Evolutionary conservation across 2,113 vertebrate genomes (phyloP).

Genomic region (Otis tarda): DNA sequence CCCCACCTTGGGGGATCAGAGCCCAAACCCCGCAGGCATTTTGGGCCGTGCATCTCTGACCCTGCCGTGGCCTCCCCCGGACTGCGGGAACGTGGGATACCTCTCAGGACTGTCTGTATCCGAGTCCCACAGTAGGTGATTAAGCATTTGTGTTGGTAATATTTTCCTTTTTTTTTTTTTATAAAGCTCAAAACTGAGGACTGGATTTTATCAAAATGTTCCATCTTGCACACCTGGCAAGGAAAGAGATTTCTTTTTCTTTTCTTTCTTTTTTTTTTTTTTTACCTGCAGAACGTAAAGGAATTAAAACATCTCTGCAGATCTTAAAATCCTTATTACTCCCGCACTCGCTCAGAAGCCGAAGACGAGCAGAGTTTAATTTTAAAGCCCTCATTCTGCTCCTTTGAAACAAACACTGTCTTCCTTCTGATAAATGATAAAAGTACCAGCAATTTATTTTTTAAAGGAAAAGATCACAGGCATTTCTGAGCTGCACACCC

Average conservation of each 20-base stretch:
- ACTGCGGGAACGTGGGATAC: rapidly evolving
- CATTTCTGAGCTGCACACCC: constrained; percentile 1
- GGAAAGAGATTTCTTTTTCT: background rate
- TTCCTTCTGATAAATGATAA: constrained; percentile 46
- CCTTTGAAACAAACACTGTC: constrained; percentile 42
- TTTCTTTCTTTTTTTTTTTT: background rate
- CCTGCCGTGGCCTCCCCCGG: rapidly evolving
- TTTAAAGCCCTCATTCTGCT: constrained; percentile 37
- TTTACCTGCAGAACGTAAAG: background rate
- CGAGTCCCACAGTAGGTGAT: background rate
- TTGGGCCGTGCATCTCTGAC: background rate
- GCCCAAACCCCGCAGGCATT: background rate
- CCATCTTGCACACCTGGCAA: constrained; percentile 4
- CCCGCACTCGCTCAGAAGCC: background rate
- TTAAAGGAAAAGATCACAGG: constrained; percentile 38
- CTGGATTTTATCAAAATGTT: constrained; percentile 9
- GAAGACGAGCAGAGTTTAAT: background rate
- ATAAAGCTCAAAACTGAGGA: background rate
- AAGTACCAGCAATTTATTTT: constrained; percentile 42
- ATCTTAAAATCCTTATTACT: constrained; percentile 43
- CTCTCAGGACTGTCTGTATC: background rate
- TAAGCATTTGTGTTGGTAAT: background rate
- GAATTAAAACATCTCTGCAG: constrained; percentile 18
- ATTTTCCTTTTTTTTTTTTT: background rate
- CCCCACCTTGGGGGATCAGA: background rate